Conservation (phyloP, 2,113 vertebrate species). For the Seriola quinqueradiata region DNA sequence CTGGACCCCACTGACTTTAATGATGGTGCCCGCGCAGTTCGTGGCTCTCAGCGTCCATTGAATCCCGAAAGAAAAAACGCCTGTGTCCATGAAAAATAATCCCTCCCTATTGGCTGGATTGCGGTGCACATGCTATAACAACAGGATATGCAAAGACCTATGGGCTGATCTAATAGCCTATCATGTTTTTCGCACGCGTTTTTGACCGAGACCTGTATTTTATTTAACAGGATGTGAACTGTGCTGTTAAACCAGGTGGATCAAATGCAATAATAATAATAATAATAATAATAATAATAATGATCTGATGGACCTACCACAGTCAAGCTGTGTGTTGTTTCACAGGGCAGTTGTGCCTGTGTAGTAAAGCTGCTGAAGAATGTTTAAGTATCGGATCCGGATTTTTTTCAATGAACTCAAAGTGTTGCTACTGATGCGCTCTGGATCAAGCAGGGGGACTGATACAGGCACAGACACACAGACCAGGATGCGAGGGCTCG, state of each 20-base stretch:
- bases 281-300: constrained; percentile 27
- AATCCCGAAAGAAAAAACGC: constrained; percentile 65
- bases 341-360: constrained; percentile 43
- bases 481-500: constrained; percentile 81
- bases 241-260: background rate
- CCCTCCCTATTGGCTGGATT: constrained; percentile 74
- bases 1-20: constrained; percentile 40
- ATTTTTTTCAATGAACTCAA: constrained; percentile 92
- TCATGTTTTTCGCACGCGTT: constrained; percentile 55
- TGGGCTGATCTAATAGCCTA: constrained; percentile 71
- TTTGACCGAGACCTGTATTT: constrained; percentile 49
- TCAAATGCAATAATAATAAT: constrained; percentile 18
- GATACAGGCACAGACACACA: constrained; percentile 79
- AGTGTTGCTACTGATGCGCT: constrained; percentile 90
- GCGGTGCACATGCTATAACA: constrained; percentile 80
- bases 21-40: constrained; percentile 21
- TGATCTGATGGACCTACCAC: constrained; percentile 4
- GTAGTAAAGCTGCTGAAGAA: constrained; percentile 77
- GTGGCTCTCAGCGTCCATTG: constrained; percentile 63
- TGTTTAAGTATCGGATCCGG: constrained; percentile 91
- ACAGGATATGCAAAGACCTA: constrained; percentile 77
- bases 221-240: constrained; percentile 21
- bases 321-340: constrained; percentile 38
- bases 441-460: constrained; percentile 83
- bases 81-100: constrained; percentile 60